Conservation (phyloP, 2,888 invertebrate species). For the Mesorhabditis spiculigera region DNA sequence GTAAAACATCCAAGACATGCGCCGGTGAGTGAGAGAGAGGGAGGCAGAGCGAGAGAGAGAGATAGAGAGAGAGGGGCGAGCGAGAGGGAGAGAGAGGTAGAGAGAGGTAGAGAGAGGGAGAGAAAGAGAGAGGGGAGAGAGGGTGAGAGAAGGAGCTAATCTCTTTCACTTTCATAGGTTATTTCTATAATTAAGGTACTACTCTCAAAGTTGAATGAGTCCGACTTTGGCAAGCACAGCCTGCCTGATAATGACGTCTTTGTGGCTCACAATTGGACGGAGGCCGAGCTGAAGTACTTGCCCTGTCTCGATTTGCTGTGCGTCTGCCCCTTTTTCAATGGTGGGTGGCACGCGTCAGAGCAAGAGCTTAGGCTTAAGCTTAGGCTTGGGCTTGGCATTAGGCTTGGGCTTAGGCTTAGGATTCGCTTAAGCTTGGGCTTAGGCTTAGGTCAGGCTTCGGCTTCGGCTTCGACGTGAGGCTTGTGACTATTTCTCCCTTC, state of each 20-base stretch:
- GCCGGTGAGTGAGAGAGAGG: neutral
- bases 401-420: neutral
- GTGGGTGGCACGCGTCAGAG: constrained; percentile 6
- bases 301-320: constrained; percentile 25
- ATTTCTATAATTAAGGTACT: too few species aligned
- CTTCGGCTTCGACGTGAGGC: too few species aligned
- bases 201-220: neutral
- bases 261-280: constrained; percentile 24
- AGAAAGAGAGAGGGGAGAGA: too few species aligned
- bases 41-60: too few species aligned
- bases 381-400: too few species aligned
- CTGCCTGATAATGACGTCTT: constrained; percentile 15
- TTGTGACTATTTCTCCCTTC: constrained; percentile 7
- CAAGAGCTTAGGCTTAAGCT: too few species aligned
- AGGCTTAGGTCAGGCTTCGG: neutral
- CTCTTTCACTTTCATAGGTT: too few species aligned
- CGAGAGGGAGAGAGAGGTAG: too few species aligned
- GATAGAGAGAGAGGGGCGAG: too few species aligned
- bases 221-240: constrained; percentile 10
- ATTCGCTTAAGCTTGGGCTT: too few species aligned
- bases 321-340: constrained; percentile 23
- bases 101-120: too few species aligned
- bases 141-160: too few species aligned
- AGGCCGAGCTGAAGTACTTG: constrained; percentile 23
- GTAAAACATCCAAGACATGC: neutral